phyloP scores from a whole-genome alignment of 2,113 vertebrate species.

The Mixornis gularis region DNA sequence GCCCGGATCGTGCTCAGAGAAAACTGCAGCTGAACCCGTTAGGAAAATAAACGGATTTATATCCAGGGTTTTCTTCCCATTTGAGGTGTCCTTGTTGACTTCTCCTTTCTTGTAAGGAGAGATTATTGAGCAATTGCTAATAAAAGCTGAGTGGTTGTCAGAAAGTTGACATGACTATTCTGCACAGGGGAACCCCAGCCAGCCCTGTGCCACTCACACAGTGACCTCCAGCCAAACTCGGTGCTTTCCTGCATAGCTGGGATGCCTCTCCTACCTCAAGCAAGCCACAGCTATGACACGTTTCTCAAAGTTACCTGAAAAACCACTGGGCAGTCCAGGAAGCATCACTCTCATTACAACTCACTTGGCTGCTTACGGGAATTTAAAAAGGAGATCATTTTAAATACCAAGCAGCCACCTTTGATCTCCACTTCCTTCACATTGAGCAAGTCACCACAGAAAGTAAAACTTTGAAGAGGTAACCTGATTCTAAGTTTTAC shows the following conservation, averaged over 20 bases:
- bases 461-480: neutral
- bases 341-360: neutral
- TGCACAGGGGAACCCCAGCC: neutral
- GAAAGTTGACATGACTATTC: fast-evolving
- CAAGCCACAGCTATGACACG: neutral
- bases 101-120: neutral
- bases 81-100: neutral
- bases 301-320: neutral
- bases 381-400: neutral
- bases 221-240: neutral
- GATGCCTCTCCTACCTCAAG: neutral
- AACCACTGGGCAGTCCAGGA: neutral
- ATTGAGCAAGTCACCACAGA: neutral
- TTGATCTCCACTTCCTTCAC: neutral
- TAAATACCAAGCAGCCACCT: neutral
- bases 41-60: neutral
- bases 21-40: neutral
- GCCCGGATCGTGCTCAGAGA: neutral
- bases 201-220: neutral
- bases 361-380: neutral
- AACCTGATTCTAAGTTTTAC: neutral
- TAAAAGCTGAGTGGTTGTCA: neutral
- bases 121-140: neutral
- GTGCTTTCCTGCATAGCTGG: neutral
- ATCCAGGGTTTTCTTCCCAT: neutral